Base-by-base conservation (phyloP, 2,113 vertebrate species). In the Lepisosteus oculatus region DNA sequence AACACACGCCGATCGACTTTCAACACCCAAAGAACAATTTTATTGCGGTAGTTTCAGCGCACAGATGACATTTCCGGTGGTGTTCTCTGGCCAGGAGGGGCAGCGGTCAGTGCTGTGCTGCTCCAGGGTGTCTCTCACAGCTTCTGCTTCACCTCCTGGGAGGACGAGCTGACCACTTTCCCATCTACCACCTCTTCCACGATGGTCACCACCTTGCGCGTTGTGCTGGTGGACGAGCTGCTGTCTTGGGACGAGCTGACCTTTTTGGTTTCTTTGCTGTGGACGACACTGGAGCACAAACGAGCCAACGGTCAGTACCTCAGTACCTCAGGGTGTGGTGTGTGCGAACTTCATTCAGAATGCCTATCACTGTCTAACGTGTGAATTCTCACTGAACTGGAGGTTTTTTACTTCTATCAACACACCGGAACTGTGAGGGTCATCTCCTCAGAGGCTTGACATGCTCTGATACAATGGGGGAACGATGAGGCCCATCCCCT, bases 121-220 rank as follows among this genome's bases (percentile, higher is more conserved):
- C 7, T 70, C n/a, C 42, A 44, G 11, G 61, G 15, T 63, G 57
- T 59, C 57, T 65, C 72, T 0, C 69, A 45, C 54, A 54, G 51
- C 13, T 75, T 78, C 54, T 65, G 11, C 47, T 51, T 14, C 57
- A 59, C 0, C 13, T 59, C 57, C 13, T 59, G 3, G 5, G 55
- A 56, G 15, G 9, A 73, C 6, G 79, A 76, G 72, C 83, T 82
- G 43, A 90, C 79, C 78, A 90, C 71, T 44, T 65, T 54, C 1
- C 90, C 90, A 11, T 92, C 43, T 8, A 13, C 65, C 2, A 82
- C 0, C 61, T 92, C 86, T 77, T 92, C 77, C 55, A 85, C 84
- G 55, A 86, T 63, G 54, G 87, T 74, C 1, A 86, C 4, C n/a
- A 88, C 43, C 15, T 13, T 84, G 71, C 70, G 13, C 0, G 14